These are phyloP conservation scores for Anastrepha obliqua DNA, from an alignment of 1,140 invertebrate genomes.

Conservation along the genomic window DNA sequence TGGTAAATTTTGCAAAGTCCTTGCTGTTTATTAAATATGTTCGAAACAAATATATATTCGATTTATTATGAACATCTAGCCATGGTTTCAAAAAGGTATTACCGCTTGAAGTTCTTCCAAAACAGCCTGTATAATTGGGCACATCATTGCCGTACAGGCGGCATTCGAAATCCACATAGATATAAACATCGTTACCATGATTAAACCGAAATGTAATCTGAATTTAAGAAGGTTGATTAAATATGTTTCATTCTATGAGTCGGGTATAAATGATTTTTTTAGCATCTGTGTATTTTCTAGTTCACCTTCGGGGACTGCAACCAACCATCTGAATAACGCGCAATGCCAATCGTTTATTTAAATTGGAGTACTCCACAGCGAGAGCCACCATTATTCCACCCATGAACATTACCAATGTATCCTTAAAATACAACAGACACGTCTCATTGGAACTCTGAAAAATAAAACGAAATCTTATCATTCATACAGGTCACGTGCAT, in stretches of 20 bases:
- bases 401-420: slow-evolving; percentile 91
- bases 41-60: background rate
- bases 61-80: slow-evolving; percentile 2
- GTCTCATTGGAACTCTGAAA: slow-evolving; percentile 78
- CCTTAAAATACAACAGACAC: slow-evolving; percentile 85
- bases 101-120: slow-evolving; percentile 82
- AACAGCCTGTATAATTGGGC: slow-evolving; percentile 87
- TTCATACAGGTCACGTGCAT: too few species aligned
- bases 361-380: slow-evolving; percentile 87
- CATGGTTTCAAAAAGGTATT: slow-evolving; percentile 58
- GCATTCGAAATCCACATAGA: slow-evolving; percentile 93
- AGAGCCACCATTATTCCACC: slow-evolving; percentile 88
- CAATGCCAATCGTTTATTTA: slow-evolving; percentile 90
- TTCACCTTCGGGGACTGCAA: slow-evolving; percentile 80
- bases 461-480: background rate
- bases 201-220: slow-evolving; percentile 84
- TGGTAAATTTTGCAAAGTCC: slow-evolving; percentile 80
- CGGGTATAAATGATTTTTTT: too few species aligned
- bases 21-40: slow-evolving; percentile 74
- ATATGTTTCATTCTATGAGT: too few species aligned
- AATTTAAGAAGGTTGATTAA: slow-evolving; percentile 57
- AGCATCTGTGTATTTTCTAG: too few species aligned
- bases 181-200: slow-evolving; percentile 85
- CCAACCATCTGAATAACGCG: slow-evolving; percentile 86
- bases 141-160: slow-evolving; percentile 89